These are phyloP conservation scores for Erythrolamprus reginae DNA, from an alignment of 2,113 vertebrate genomes.

Conservation along the genomic window DNA sequence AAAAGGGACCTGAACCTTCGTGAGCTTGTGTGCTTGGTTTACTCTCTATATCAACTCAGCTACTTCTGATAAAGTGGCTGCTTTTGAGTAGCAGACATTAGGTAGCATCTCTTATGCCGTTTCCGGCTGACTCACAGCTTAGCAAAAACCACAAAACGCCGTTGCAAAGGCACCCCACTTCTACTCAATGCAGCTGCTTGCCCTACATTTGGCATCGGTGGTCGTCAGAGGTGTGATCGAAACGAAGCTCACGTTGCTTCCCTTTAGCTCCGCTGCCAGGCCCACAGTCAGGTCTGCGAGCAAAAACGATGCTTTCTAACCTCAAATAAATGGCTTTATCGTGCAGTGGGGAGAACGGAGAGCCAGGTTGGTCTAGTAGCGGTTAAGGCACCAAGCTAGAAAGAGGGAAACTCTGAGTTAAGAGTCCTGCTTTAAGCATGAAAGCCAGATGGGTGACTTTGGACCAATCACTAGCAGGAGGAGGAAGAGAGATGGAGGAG, in stretches of 20 bases:
- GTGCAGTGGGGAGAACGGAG: constrained; percentile 8
- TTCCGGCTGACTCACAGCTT: constrained; percentile 58
- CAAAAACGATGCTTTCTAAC: not conserved
- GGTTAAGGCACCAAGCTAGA: not conserved
- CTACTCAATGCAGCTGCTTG: not conserved
- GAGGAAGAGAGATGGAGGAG: too few relatives aligned
- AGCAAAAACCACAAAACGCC: constrained; percentile 40
- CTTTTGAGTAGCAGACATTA: constrained; percentile 51
- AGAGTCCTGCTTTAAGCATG: not conserved
- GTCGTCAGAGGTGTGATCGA: not conserved
- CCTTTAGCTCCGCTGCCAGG: not conserved
- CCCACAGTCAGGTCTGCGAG: not conserved
- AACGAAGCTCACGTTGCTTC: not conserved
- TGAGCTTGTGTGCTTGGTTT: too few relatives aligned
- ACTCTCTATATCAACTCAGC: not conserved
- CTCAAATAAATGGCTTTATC: constrained; percentile 24
- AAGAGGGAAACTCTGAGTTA: not conserved
- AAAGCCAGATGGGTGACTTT: too few relatives aligned
- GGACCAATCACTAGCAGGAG: not conserved
- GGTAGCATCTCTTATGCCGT: constrained; percentile 41
- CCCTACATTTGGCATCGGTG: not conserved
- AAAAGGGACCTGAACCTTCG: too few relatives aligned
- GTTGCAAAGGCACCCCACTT: not conserved
- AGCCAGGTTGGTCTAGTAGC: not conserved
- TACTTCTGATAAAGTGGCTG: constrained; percentile 42